These are phyloP conservation scores for Micrasema minimum DNA, from an alignment of 1,140 invertebrate genomes.

Conservation along the genomic window DNA sequence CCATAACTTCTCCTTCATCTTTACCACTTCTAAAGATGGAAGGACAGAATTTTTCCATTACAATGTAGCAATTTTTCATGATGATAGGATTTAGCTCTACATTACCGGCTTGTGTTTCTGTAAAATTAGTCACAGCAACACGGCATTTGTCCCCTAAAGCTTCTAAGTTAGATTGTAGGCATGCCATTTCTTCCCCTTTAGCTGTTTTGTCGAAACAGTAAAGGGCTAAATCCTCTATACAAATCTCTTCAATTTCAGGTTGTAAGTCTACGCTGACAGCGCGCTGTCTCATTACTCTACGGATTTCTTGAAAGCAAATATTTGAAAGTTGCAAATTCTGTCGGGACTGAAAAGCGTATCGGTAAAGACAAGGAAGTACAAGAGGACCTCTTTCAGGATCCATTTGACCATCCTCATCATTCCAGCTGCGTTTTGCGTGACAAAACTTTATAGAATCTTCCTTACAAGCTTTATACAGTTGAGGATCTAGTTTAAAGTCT, in stretches of 20 bases:
- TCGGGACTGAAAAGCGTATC: slow-evolving; percentile 82
- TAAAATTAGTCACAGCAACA: slow-evolving; percentile 85
- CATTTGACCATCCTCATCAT: slow-evolving; percentile 73
- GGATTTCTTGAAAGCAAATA: slow-evolving; percentile 82
- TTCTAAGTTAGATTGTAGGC: slow-evolving; percentile 92
- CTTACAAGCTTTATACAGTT: slow-evolving; percentile 88
- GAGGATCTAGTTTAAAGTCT: slow-evolving; percentile 93
- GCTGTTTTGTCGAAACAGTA: slow-evolving; percentile 86
- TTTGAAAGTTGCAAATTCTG: slow-evolving; percentile 72
- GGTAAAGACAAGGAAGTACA: slow-evolving; percentile 92
- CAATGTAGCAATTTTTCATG: slow-evolving; percentile 80
- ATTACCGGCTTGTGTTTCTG: slow-evolving; percentile 87
- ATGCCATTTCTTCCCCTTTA: slow-evolving; percentile 90
- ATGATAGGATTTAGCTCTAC: slow-evolving; percentile 89
- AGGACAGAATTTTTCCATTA: slow-evolving; percentile 86
- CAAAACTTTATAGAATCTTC: slow-evolving; percentile 87
- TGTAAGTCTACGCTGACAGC: slow-evolving; percentile 92
- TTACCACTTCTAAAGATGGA: slow-evolving; percentile 74
- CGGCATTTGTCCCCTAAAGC: slow-evolving; percentile 74
- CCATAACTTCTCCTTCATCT: slow-evolving; percentile 89
- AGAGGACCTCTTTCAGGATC: slow-evolving; percentile 80
- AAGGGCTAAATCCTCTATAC: slow-evolving; percentile 85
- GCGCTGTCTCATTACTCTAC: slow-evolving; percentile 90
- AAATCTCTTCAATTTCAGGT: slow-evolving; percentile 92
- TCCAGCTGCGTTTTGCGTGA: slow-evolving; percentile 83